Base-by-base conservation (phyloP, 2,888 invertebrate genomes). In the Trichacis sp. region DNA sequence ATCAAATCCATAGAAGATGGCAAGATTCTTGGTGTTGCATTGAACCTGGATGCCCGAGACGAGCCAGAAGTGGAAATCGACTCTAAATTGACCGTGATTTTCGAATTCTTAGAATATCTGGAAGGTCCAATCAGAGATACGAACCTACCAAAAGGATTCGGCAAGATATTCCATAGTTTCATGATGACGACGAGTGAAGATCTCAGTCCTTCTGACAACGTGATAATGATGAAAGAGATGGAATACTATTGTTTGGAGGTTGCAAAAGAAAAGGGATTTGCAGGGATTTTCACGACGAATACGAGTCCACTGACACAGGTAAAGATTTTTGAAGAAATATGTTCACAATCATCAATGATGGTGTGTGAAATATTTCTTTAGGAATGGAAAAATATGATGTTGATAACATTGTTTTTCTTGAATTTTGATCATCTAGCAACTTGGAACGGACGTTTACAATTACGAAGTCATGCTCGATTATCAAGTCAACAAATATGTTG, bases 261-360 rank as follows among this genome's bases (percentile, higher is more conserved):
- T 8, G 94, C 93, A 0, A 88, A 87, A 58, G 85, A 87, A 1
- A 88, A 89, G 54, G 84, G 88, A 5, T 95, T 92, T 81, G 85
- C 85, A 0, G 94, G 94, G 0, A 91, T 95, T 19, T 90, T 95
- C 70, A 94, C 95, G 1, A 94, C 94, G 1, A 95, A 95, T 79
- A 94, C 95, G 18, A 95, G 91, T 76, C 93, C 94, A 0, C 86
- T 95, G n/a, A 95, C 95, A 19, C 93, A 93, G 89, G 93, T 93
- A 86, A 79, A 61, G n/a, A n/a, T n/a, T n/a, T n/a, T n/a, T n/a
- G n/a, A n/a, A n/a, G n/a, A n/a, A n/a, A n/a, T n/a, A n/a, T n/a
- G n/a, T n/a, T n/a, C n/a, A n/a, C n/a, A n/a, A n/a, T n/a, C n/a
- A n/a, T n/a, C n/a, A n/a, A n/a, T n/a, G n/a, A n/a, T n/a, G n/a